Evolutionary conservation across 2,888 invertebrate species (phyloP), one percentile per base, ranked within the genome.

Genomic region (Torymus tubicola): DNA sequence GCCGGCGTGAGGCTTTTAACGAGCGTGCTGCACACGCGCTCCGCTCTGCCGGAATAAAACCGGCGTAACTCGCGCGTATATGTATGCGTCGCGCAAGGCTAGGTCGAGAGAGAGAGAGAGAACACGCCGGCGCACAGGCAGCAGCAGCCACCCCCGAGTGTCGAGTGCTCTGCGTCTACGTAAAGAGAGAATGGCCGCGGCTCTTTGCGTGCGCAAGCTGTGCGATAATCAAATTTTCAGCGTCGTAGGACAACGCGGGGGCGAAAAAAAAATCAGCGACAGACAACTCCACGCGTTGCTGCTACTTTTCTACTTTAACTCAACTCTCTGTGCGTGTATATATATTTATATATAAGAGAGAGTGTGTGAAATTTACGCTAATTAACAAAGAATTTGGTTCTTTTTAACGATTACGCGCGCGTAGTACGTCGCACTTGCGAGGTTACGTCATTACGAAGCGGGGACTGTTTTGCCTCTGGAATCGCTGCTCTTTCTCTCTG

Each of bases 151-250:
- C 42, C 42, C 42, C 42, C 42, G 42, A 42, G 42, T 42, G 42
- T 42, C 42, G 42, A 42, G 42, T 42, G 42, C 21, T 21, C 21
- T 21, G 21, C 42, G 42, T 42, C 42, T 31, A 8, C 42, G 42
- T 42, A 42, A n/a, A n/a, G 42, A 42, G 8, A 42, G 10, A 42
- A 42, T 42, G 8, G 42, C 42, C 42, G 42, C 42, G 42, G 42
- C 55, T 63, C 64, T 52, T 71, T 64, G 69, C 78, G 78, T 14
- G 64, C 58, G 63, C n/a, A 65, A 78, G 60, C 64, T 82, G 81
- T 78, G 85, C 85, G 86, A 86, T 87, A 88, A 88, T 88, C 87
- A 86, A 87, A 88, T 88, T 87, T 87, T 83, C 85, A 86, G 70
- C 84, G 78, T 78, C 79, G 83, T 85, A 84, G 83, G 82, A 85